Evolutionary conservation across 2,888 invertebrate genomes (phyloP).

Genomic region (Lasioglossum malachurum): DNA sequence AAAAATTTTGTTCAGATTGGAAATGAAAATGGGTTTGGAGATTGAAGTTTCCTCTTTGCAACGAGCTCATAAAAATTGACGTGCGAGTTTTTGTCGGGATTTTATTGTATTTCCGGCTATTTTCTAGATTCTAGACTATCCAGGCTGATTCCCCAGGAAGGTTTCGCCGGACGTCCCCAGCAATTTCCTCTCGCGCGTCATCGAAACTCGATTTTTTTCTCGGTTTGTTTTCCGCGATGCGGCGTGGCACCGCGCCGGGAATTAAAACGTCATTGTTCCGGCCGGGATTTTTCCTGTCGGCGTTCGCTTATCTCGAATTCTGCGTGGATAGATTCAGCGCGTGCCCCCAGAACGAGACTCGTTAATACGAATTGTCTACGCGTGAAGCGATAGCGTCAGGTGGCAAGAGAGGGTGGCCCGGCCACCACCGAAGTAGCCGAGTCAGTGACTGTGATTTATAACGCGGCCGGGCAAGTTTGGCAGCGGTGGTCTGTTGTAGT

Average conservation of each 20-base stretch:
- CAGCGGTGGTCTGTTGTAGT: conserved; percentile 54
- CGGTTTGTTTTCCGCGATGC: background rate
- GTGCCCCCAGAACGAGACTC: conserved; percentile 37
- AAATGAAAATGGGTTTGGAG: background rate
- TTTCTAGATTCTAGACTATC: background rate
- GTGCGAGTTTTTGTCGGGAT: background rate
- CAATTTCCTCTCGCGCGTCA: conserved; percentile 16
- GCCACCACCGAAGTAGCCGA: conserved; percentile 61
- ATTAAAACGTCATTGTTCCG: conserved; percentile 10
- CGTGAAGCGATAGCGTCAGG: conserved; percentile 53
- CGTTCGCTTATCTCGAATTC: conserved; percentile 35
- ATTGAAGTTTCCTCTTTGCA: background rate
- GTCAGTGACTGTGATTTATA: conserved; percentile 71
- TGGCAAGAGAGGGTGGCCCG: background rate
- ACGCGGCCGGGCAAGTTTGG: conserved; percentile 48
- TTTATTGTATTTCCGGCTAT: background rate
- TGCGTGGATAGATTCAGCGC: conserved; percentile 31
- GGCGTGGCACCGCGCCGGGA: background rate
- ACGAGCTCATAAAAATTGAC: background rate
- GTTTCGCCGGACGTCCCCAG: conserved; percentile 1
- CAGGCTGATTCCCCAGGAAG: background rate
- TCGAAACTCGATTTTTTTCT: background rate
- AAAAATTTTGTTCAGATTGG: background rate
- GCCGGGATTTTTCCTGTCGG: background rate
- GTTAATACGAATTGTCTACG: conserved; percentile 67